Conservation (phyloP, 1,140 invertebrate species). For the Brachionus manjavacas region DNA sequence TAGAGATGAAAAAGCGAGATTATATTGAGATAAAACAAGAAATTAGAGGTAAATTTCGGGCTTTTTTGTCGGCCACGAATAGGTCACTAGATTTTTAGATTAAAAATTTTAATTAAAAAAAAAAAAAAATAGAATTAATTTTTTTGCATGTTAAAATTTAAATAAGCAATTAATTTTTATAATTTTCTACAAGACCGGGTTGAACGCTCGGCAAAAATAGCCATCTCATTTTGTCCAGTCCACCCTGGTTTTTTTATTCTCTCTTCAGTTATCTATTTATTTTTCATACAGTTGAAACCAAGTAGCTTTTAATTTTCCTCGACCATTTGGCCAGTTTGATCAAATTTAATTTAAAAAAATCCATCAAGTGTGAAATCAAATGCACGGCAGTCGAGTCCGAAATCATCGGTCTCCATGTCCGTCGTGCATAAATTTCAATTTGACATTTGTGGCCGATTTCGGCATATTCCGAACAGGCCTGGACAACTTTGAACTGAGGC, state of each 20-base stretch:
- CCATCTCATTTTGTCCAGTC: too few species aligned
- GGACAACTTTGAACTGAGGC: not conserved
- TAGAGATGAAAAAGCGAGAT: not conserved
- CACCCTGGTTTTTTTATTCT: too few species aligned
- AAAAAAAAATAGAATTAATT: not conserved
- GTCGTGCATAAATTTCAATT: too few species aligned
- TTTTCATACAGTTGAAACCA: not conserved
- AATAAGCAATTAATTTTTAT: not conserved
- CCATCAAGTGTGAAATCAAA: not conserved
- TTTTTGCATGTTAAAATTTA: not conserved
- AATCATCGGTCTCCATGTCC: too few species aligned
- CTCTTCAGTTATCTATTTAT: not conserved
- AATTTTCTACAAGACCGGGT: not conserved
- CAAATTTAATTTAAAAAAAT: not conserved
- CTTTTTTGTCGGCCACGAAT: too few species aligned
- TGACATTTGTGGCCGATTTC: not conserved
- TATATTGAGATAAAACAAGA: not conserved
- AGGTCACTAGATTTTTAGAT: not conserved
- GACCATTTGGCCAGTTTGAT: not conserved
- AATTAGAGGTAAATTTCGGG: not conserved
- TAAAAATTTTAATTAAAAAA: not conserved
- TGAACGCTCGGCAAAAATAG: not conserved
- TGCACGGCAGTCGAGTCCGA: not conserved
- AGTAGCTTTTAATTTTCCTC: not conserved
- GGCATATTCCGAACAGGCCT: not conserved